Evolutionary conservation across 2,888 invertebrate genomes (phyloP).

Genomic region (Eurytoma californica): DNA sequence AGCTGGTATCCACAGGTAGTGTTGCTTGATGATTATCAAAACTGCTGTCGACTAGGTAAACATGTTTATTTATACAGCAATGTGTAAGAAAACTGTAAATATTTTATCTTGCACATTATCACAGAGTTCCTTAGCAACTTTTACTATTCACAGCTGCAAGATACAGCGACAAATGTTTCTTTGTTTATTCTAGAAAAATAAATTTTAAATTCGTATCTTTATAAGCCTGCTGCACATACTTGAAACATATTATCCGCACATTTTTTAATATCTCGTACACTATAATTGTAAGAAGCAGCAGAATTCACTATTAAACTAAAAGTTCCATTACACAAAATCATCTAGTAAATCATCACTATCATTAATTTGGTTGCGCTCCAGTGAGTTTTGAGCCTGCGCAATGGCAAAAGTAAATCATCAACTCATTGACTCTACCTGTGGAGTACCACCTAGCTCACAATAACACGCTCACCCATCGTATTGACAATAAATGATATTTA

Average conservation of each 20-base stretch:
- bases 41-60: slow-evolving; percentile 43
- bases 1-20: slow-evolving; percentile 44
- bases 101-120: background rate
- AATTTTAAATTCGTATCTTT: no score
- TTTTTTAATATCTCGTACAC: no score
- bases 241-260: no score
- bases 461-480: slow-evolving; percentile 1
- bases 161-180: background rate
- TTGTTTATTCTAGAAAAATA: background rate
- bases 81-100: background rate
- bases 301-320: no score
- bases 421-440: slow-evolving; percentile 10
- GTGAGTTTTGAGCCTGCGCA: background rate
- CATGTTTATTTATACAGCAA: slow-evolving; percentile 35
- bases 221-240: no score
- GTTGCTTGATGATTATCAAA: slow-evolving; percentile 23
- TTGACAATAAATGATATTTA: slow-evolving; percentile 33
- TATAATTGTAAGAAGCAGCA: no score
- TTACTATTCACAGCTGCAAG: no score
- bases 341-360: background rate
- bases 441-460: background rate
- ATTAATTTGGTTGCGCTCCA: background rate
- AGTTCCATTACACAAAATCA: no score
- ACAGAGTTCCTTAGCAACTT: no score
- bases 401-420: background rate